phyloP scores from a whole-genome alignment of 2,797 vertebrate species.

The Labeo calbasu region DNA sequence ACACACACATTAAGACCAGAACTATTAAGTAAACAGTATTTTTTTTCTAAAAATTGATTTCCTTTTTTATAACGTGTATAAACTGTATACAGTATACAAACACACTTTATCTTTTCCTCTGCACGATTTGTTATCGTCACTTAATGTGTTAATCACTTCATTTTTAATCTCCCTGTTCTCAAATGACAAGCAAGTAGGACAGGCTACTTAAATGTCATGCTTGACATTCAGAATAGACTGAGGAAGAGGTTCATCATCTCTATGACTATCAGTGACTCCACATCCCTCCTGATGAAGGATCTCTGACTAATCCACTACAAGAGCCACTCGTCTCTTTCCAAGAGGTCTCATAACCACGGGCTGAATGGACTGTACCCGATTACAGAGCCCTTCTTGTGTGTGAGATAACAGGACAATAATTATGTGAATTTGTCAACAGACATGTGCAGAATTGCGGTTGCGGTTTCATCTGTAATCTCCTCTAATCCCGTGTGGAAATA shows the following conservation, averaged over 20 bases:
- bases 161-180: conserved; percentile 26
- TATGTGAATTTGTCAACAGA: conserved; percentile 57
- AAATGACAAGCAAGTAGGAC: not conserved
- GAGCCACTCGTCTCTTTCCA: conserved; percentile 51
- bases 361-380: conserved; percentile 39
- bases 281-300: conserved; percentile 52
- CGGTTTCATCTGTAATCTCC: conserved; percentile 50
- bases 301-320: conserved; percentile 56
- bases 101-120: not conserved
- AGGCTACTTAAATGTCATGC: conserved; percentile 16
- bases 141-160: conserved; percentile 14
- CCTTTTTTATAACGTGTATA: not conserved
- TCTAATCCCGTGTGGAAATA: conserved; percentile 48
- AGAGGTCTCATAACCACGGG: not conserved
- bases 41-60: not conserved
- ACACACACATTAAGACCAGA: not conserved
- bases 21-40: not conserved
- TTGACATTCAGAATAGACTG: conserved; percentile 45
- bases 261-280: conserved; percentile 39
- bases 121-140: not conserved
- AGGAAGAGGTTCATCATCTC: conserved; percentile 51
- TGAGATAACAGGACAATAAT: conserved; percentile 53
- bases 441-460: conserved; percentile 24
- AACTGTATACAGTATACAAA: not conserved
- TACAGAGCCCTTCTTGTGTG: conserved; percentile 58